A percentile compares a stretch with the other conserved stretches of the same genome.
Evolutionary conservation across 37 sponge, comb jelly and placozoan species (phyloP).

Genomic region (Geodia barretti): DNA sequence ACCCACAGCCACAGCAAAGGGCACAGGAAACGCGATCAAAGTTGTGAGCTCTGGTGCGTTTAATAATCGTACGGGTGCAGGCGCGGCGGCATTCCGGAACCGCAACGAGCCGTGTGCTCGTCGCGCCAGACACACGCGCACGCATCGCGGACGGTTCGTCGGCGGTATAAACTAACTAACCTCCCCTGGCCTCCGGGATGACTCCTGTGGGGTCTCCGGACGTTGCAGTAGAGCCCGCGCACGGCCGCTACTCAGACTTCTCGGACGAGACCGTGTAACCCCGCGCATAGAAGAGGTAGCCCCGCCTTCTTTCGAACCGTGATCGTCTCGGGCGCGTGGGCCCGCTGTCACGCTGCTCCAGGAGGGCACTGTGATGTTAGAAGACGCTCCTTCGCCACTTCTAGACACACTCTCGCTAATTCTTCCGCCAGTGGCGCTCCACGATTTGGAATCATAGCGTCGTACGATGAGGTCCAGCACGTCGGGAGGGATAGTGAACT

Average conservation of each 20-base stretch:
- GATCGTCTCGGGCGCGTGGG: no score
- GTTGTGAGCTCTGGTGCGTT: background rate
- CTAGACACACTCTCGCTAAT: background rate
- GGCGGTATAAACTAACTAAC: background rate
- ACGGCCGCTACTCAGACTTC: slow-evolving; percentile 19
- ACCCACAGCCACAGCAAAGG: background rate
- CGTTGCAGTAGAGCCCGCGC: slow-evolving; percentile 25
- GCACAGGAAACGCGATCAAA: background rate
- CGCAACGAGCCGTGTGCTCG: background rate
- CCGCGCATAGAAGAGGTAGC: slow-evolving; percentile 2
- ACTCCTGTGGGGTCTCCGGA: background rate
- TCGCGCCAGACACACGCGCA: no score
- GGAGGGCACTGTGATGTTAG: no score
- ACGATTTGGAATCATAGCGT: background rate
- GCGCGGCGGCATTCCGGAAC: background rate
- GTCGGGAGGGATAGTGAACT: background rate
- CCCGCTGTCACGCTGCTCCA: no score
- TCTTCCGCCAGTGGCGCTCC: background rate
- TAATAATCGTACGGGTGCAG: background rate
- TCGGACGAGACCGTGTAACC: background rate
- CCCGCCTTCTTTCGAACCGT: background rate
- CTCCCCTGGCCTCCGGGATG: background rate
- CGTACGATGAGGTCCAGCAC: background rate
- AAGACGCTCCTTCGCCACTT: no score
- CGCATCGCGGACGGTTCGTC: background rate